phyloP scores from a whole-genome alignment of 2,113 vertebrate species.

The mouse (Mus musculus) region GRCm39 chr1:83027001-83027500 shows the following conservation, averaged over 20 bases:
- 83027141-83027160: neutral
- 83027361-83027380: neutral
- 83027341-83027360: neutral
- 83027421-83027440: neutral
- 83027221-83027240: accelerated
- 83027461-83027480: neutral
- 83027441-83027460: neutral
- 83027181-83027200: too few relatives aligned
- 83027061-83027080: neutral
- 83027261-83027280: neutral
- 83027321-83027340: neutral
- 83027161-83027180: neutral
- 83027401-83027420: neutral
- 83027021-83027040: neutral
- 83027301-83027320: neutral
- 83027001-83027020: neutral
- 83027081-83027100: neutral
- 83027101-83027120: too few relatives aligned
- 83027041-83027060: neutral
- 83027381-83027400: neutral
- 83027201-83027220: neutral
- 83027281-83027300: neutral
- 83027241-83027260: neutral
- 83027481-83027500: neutral
- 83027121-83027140: neutral